Base-by-base conservation (phyloP, 2,888 invertebrate species). In the Plagodis dolabraria region DNA sequence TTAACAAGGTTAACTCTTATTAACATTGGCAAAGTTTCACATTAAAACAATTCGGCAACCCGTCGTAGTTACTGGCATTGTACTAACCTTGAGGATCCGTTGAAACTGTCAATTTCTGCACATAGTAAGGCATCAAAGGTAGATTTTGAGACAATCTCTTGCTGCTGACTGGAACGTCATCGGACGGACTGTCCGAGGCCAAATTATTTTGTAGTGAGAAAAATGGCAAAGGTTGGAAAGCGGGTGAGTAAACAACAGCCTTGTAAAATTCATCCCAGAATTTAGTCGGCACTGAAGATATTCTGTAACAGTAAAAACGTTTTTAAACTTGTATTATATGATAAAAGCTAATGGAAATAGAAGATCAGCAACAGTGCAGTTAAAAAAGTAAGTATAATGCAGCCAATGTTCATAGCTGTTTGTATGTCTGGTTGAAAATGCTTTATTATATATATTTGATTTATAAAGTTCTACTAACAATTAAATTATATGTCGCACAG, bases 191-290 rank as follows among this genome's bases (percentile, higher is more conserved):
- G 0, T 82, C 84, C 9, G 57, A 45, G 10, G 48, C 55, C 11
- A 59, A 36, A 5, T 53, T 53, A 33, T 67, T 57, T 46, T 74
- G 69, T 6, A 77, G 51, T 34, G 66, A 73, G n/a, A 91, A 61
- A 69, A 89, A 91, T 2, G 83, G 77, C 6, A 73, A 22, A 0
- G 92, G 87, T 68, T 87, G 79, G 10, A 75, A 75, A 0, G 86
- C 87, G 0, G 92, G 87, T 0, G 90, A 86, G 61, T 72, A 74
- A 0, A 82, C 73, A 5, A 84, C 44, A 2, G 74, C 66, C 65
- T 86, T 87, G 71, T 87, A 87, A 61, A 85, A 83, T 67, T 89
- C 87, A 44, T 87, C 82, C 88, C 87, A 88, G 65, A 92, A 88
- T 54, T 75, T 83, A 0, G 75, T 69, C 11, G 82, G 76, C 0